A percentile compares a stretch with the other conserved stretches of the same genome.
Evolutionary conservation across 2,888 invertebrate genomes (phyloP).

Genomic region (Lithophane socia): DNA sequence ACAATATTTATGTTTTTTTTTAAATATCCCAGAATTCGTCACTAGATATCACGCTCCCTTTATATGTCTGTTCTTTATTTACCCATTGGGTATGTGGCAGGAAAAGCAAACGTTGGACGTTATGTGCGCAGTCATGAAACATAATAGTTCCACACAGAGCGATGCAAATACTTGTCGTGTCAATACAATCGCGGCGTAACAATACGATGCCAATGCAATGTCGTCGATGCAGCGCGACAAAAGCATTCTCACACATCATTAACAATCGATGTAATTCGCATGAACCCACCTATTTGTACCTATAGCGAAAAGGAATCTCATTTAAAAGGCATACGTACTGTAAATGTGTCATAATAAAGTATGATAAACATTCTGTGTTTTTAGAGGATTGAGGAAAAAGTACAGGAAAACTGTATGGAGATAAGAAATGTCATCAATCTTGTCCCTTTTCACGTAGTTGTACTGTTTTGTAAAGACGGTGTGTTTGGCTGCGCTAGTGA

Average conservation of each 20-base stretch:
- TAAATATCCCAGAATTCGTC: too few relatives aligned
- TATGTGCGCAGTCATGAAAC: slow-evolving; percentile 19
- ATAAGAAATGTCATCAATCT: slow-evolving; percentile 61
- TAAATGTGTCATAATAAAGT: slow-evolving; percentile 44
- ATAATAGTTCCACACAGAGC: slow-evolving; percentile 9
- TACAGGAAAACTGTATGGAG: slow-evolving; percentile 51
- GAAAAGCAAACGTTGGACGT: not conserved
- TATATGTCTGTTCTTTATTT: not conserved
- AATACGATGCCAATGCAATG: slow-evolving; percentile 19
- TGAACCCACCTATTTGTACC: slow-evolving; percentile 29
- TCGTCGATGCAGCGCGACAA: slow-evolving; percentile 32
- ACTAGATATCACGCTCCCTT: too few relatives aligned
- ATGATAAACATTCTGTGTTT: slow-evolving; percentile 42
- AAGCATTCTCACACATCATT: slow-evolving; percentile 56
- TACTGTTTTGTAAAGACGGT: slow-evolving; percentile 36
- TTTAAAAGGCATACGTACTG: slow-evolving; percentile 15
- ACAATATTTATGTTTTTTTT: too few relatives aligned
- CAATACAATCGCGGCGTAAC: slow-evolving; percentile 49
- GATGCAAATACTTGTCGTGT: slow-evolving; percentile 52
- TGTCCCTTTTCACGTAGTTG: slow-evolving; percentile 57
- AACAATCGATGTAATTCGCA: slow-evolving; percentile 40
- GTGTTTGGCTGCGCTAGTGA: slow-evolving; percentile 5
- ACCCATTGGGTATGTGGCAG: not conserved
- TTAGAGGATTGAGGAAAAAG: slow-evolving; percentile 49
- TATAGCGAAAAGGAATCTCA: slow-evolving; percentile 15